These are phyloP conservation scores for Nixonia krombeini DNA, from an alignment of 1,140 invertebrate genomes.

Conservation along the genomic window DNA sequence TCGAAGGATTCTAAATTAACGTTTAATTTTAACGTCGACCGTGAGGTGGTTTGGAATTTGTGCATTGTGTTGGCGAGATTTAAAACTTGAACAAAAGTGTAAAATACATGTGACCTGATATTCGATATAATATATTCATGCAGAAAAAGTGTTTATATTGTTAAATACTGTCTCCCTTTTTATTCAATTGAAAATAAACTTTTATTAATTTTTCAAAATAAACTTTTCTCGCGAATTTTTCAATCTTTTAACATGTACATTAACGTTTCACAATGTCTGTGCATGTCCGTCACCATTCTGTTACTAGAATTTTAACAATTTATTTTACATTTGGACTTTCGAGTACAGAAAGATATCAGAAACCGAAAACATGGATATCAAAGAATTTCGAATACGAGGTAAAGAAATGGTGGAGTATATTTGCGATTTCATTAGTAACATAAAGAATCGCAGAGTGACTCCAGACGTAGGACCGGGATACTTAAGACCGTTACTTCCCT, in stretches of 20 bases:
- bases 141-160: no score
- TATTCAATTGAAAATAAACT: neutral
- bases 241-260: neutral
- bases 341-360: constrained; percentile 3
- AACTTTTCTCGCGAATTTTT: neutral
- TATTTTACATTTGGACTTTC: neutral
- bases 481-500: constrained; percentile 85
- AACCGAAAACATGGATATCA: constrained; percentile 82
- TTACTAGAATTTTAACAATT: neutral
- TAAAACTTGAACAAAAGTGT: no score
- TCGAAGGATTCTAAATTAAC: no score
- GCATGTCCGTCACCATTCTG: neutral
- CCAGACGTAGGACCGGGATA: constrained; percentile 95
- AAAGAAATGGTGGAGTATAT: constrained; percentile 99
- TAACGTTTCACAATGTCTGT: neutral
- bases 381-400: constrained; percentile 90
- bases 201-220: neutral
- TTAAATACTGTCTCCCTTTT: no score
- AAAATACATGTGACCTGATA: no score
- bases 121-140: no score
- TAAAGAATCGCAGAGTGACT: constrained; percentile 86
- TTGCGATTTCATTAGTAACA: constrained; percentile 92
- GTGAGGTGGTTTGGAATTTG: no score
- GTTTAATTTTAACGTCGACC: neutral
- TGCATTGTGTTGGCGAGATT: no score